phyloP scores from a whole-genome alignment of 2,797 vertebrate species.

The Myoxocephalus aenaeus region DNA sequence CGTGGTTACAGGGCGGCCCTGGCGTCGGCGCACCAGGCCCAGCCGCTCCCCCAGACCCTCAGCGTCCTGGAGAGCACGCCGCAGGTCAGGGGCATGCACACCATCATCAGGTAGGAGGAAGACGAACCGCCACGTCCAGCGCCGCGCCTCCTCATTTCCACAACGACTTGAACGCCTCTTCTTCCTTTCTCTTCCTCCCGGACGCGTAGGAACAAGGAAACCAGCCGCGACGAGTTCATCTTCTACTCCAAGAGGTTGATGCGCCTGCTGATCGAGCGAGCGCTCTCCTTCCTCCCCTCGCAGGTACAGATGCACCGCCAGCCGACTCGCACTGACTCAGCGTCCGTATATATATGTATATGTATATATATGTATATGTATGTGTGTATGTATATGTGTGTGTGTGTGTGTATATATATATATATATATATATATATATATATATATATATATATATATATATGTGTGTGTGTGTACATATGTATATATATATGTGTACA shows the following conservation, averaged over 20 bases:
- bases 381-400: too few relatives aligned
- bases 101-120: constrained; percentile 93
- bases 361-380: too few relatives aligned
- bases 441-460: too few relatives aligned
- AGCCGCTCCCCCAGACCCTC: constrained; percentile 95
- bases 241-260: constrained; percentile 99
- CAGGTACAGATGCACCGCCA: constrained; percentile 82
- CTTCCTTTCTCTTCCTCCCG: neutral
- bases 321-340: too few relatives aligned
- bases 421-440: too few relatives aligned
- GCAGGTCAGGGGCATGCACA: constrained; percentile 98
- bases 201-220: constrained; percentile 92
- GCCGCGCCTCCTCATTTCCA: rapidly evolving
- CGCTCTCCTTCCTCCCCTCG: constrained; percentile 95
- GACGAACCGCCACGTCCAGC: too few relatives aligned
- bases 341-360: too few relatives aligned
- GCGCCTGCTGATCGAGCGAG: constrained; percentile 95
- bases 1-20: constrained; percentile 92
- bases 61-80: constrained; percentile 97
- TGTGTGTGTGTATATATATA: too few relatives aligned
- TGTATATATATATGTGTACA: too few relatives aligned
- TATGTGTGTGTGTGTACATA: too few relatives aligned
- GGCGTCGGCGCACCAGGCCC: constrained; percentile 97
- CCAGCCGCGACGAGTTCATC: constrained; percentile 98
- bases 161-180: too few relatives aligned